Percentiles rank a stretch among this genome's conserved stretches.
These are phyloP conservation scores for Drosophila antonietae DNA, from an alignment of 2,888 invertebrate genomes.

Conservation along the genomic window DNA sequence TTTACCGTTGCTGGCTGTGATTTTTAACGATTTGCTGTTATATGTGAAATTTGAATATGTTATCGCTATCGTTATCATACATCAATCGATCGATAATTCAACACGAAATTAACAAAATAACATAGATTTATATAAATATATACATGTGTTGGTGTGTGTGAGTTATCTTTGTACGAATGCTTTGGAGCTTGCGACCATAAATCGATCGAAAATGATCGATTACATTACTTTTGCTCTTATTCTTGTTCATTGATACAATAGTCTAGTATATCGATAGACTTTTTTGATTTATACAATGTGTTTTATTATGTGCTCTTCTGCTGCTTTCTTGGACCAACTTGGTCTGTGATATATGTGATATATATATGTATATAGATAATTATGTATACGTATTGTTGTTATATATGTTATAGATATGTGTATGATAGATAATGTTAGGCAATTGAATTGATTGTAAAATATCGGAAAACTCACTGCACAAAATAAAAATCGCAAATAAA, in stretches of 20 bases:
- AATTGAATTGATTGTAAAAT: constrained; percentile 12
- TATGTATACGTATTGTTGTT: not conserved
- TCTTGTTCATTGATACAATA: not conserved
- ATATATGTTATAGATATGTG: too few species aligned
- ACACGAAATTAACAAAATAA: constrained; percentile 28
- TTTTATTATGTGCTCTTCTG: not conserved
- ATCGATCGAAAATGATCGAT: constrained; percentile 12
- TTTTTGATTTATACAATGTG: too few species aligned
- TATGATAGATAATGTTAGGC: constrained; percentile 3
- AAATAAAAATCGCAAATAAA: not conserved
- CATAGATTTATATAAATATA: not conserved
- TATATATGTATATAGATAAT: not conserved
- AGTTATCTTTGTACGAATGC: too few species aligned
- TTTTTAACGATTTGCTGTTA: constrained; percentile 26
- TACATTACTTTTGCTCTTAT: not conserved
- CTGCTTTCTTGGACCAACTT: constrained; percentile 5
- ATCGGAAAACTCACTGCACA: not conserved
- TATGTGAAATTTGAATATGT: constrained; percentile 2
- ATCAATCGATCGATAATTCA: constrained; percentile 8
- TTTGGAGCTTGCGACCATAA: not conserved
- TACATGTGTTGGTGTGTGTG: not conserved
- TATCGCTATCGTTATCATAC: constrained; percentile 10
- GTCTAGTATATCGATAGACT: not conserved
- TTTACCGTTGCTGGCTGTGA: constrained; percentile 6
- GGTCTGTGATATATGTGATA: not conserved